Base-by-base conservation (phyloP, 1,140 invertebrate genomes). In the Drosophila sturtevanti region DNA sequence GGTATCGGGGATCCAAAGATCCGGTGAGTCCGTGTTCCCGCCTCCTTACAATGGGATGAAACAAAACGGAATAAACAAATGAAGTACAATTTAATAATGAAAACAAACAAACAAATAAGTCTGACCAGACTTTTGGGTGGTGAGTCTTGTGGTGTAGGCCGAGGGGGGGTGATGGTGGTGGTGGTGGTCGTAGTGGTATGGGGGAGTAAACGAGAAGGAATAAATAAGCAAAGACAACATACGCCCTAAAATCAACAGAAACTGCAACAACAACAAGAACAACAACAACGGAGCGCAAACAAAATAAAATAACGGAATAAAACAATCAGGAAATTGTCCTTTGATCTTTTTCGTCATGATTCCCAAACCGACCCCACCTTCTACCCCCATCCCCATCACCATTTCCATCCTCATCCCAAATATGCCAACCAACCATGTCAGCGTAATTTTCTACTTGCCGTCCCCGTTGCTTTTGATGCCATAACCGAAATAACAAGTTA, bases 281-380 rank as follows among this genome's bases (percentile, higher is more conserved):
- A 60, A 51, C 22, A 62, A 27, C 48, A 64, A 51, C 77, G 41
- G 37, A 64, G 59, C 22, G 66, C 84, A 89, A 84, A 87, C 84
- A 89, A 89, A 84, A 89, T 89, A 89, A 89, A 89, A 89, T 84
- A 89, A 89, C 80, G 67, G 51, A 84, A 84, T 89, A 89, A 89
- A 89, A 89, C 84, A 89, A 89, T 89, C 84, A 89, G 73, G 70
- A 89, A 89, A 89, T 89, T 84, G 84, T 89, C 85, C 84, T 89
- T 89, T 89, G 84, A 89, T 89, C 84, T 89, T 84, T 77, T 87
- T 89, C 52, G 38, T 62, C 38, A 51, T 27, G 44, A 27, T 11
- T 31, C 51, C 55, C 44, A 48, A 48, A 48, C 16, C 41, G 14
- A 6, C 41, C 41, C 41, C 41, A 18, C 41, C 48, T 34, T 64